Evolutionary conservation across 2,888 invertebrate genomes (phyloP).

Genomic region (Drosophila prolongata): DNA sequence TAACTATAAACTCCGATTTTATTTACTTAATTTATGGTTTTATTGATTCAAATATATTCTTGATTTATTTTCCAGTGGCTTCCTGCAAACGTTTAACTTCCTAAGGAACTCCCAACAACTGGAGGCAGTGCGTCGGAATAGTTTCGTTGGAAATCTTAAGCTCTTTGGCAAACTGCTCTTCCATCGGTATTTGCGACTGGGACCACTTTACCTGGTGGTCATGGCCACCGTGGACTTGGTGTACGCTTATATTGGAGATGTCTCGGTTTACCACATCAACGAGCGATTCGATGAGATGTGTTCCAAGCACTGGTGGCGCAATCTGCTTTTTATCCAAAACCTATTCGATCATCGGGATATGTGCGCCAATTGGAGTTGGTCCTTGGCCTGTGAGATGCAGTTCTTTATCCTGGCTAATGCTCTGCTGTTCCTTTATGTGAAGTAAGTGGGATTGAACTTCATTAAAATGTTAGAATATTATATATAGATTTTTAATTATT

Average conservation of each 20-base stretch:
- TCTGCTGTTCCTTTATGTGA: constrained; percentile 82
- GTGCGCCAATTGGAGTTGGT: constrained; percentile 85
- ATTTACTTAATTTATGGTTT: too few relatives aligned
- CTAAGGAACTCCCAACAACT: constrained; percentile 78
- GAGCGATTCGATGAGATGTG: constrained; percentile 84
- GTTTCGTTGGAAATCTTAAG: constrained; percentile 68
- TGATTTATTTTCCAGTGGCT: constrained; percentile 73
- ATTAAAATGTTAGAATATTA: too few relatives aligned
- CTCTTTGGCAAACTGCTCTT: constrained; percentile 80
- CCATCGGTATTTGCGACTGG: constrained; percentile 83
- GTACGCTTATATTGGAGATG: constrained; percentile 82
- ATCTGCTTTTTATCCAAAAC: constrained; percentile 84
- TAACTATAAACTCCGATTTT: too few relatives aligned
- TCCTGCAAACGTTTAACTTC: constrained; percentile 83
- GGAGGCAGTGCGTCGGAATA: constrained; percentile 73
- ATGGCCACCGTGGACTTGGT: constrained; percentile 81
- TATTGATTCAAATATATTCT: too few relatives aligned
- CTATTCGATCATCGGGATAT: constrained; percentile 82
- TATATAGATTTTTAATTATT: background rate
- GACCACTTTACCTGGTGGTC: constrained; percentile 82
- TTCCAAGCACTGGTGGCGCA: constrained; percentile 84
- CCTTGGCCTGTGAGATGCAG: constrained; percentile 85
- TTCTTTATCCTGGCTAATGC: constrained; percentile 82
- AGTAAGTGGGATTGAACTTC: constrained; percentile 63
- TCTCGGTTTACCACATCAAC: constrained; percentile 83